A percentile compares a stretch with the other conserved stretches of the same genome.
These are phyloP conservation scores for Apostichopus parvimensis DNA, from an alignment of 35 echinoderm and acorn worm species.

Conservation along the genomic window DNA sequence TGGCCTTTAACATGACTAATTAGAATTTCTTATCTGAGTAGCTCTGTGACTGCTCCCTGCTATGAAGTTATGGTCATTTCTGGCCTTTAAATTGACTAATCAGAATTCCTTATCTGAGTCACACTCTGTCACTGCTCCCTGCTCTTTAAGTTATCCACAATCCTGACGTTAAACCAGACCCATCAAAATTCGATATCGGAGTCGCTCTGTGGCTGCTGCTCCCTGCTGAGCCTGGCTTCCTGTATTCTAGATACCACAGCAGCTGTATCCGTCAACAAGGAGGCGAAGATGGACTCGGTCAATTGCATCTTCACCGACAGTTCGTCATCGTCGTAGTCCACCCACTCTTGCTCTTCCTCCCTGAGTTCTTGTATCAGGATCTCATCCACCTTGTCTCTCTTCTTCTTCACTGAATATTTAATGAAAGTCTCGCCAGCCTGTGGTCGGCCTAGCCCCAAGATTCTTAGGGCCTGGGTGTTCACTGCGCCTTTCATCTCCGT, in stretches of 20 bases:
- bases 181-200: constrained; percentile 57
- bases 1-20: too few species aligned
- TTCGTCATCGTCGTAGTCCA: constrained; percentile 98
- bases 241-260: constrained; percentile 74
- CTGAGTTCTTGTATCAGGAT: constrained; percentile 88
- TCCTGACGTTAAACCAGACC: too few species aligned
- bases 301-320: constrained; percentile 97
- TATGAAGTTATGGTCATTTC: too few species aligned
- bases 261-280: constrained; percentile 82
- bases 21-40: too few species aligned
- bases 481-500: constrained; percentile 65
- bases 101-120: constrained; percentile 40
- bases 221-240: constrained; percentile 62
- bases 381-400: constrained; percentile 96
- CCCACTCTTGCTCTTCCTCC: constrained; percentile 98
- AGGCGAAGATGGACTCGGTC: constrained; percentile 88
- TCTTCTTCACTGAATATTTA: constrained; percentile 76
- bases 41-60: too few species aligned
- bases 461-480: constrained; percentile 42
- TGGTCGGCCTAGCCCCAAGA: constrained; percentile 48
- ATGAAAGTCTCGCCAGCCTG: constrained; percentile 46
- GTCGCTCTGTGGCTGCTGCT: constrained; percentile 13
- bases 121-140: too few species aligned
- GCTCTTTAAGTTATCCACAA: too few species aligned
- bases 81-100: neutral